Base-by-base conservation (phyloP, 1,140 invertebrate genomes). In the Pseudomyrmex pallidus region DNA sequence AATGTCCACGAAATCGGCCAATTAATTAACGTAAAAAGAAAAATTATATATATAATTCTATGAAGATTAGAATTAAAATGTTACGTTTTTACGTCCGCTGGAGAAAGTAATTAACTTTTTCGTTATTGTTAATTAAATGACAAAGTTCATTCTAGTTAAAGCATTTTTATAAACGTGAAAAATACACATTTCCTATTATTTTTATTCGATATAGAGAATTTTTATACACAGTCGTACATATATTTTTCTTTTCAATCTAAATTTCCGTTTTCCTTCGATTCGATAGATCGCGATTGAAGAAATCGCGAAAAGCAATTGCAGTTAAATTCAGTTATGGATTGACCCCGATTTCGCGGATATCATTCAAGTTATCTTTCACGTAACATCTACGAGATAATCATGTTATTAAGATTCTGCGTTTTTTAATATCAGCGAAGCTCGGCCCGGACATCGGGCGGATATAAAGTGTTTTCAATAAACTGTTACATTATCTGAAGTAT, bases 401-500 rank as follows among this genome's bases (percentile, higher is more conserved):
- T 94, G 93, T 94, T 93, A 93, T 92, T 93, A 93, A 93, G 92
- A 93, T 91, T 92, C 91, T 93, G 91, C 91, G 91, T 92, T 93
- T 94, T 94, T 94, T 94, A 94, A 93, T 94, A 94, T 93, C 93
- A 93, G 90, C 92, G 91, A 92, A 88, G 89, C 90, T 93, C 92
- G 90, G 82, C 88, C 90, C 91, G 91, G 85, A 85, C 82, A 90
- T 89, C 89, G 91, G 88, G 88, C 88, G 84, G 80, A 91, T 85
- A 35, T 35, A 89, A 93, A 92, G 91, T 93, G 93, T 94, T 94
- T 94, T 94, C 92, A 94, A 94, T 94, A 94, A 94, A 94, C 92
- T 94, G 93, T 93, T 94, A 94, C 88, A 94, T 93, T 93, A 93
- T 88, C 92, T 93, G 92, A 94, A 84, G 13, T 48, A 17, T 54